Percentiles rank a stretch among this genome's conserved stretches.
Conservation (phyloP, 1,140 invertebrate genomes). For the Listronotus bonariensis region DNA sequence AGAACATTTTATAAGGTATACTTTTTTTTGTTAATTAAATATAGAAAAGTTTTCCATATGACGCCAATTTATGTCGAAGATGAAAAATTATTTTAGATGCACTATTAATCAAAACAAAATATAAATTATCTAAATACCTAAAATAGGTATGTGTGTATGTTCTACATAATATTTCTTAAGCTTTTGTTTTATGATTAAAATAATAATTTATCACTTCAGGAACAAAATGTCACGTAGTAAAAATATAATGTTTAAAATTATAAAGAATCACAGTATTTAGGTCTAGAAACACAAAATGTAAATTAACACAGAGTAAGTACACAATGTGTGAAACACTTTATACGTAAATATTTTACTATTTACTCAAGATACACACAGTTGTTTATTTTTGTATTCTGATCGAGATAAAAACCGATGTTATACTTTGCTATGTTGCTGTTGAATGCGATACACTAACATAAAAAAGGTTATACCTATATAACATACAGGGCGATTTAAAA, state of each 20-base stretch:
- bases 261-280: slow-evolving; percentile 23
- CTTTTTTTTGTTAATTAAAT: too few relatives aligned
- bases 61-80: too few relatives aligned
- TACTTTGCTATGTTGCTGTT: slow-evolving; percentile 16
- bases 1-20: too few relatives aligned
- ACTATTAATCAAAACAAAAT: too few relatives aligned
- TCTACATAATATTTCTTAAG: too few relatives aligned
- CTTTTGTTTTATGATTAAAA: too few relatives aligned
- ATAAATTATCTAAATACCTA: too few relatives aligned
- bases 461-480: too few relatives aligned
- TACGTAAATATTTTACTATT: slow-evolving; percentile 35
- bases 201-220: slow-evolving; percentile 9
- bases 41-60: too few relatives aligned
- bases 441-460: background rate
- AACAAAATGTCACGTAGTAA: background rate
- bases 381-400: slow-evolving; percentile 23
- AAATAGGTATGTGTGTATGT: too few relatives aligned
- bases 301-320: slow-evolving; percentile 16
- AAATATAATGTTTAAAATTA: slow-evolving; percentile 11
- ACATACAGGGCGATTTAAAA: too few relatives aligned
- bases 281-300: slow-evolving; percentile 12
- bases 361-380: slow-evolving; percentile 25
- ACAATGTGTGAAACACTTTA: slow-evolving; percentile 28
- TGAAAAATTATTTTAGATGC: too few relatives aligned
- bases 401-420: slow-evolving; percentile 25